Base-by-base conservation (phyloP, 2,888 invertebrate species). In the Conistra vaccinii region DNA sequence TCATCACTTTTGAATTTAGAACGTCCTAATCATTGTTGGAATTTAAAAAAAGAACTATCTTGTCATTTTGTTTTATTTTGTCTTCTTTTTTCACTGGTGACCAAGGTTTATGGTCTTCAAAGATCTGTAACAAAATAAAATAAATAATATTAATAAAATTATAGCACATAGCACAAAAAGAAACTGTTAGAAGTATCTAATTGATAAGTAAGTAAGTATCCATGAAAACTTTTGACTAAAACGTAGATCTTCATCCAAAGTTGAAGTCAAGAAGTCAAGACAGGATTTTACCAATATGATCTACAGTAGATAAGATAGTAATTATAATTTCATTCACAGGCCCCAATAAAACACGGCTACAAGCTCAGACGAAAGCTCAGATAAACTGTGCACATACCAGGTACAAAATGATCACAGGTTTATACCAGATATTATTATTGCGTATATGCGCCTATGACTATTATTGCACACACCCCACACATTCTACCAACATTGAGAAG, bases 21-120 rank as follows among this genome's bases (percentile, higher is more conserved):
- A 88, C 87, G 87, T 88, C 72, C 88, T 87, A 76, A 69, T 55
- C 88, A 87, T 87, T 76, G 66, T 87, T 80, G 65, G 55, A 60
- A n/a, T n/a, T n/a, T n/a, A n/a, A n/a, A n/a, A n/a, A n/a, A n/a
- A n/a, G n/a, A n/a, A n/a, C 39, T 72, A 80, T 66, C 57, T 39
- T 29, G 60, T 55, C 87, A 85, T 86, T 74, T 70, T 65, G 63
- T 51, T 73, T 74, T 72, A 45, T 42, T 61, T 72, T 51, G n/a
- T 51, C 9, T 74, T 76, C 9, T 48, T 48, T 70, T 71, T 51
- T 70, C 60, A 48, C 35, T 60, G 61, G 23, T 32, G 29, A n/a
- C 45, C 42, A 60, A 51, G 67, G 12, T 55, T 57, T 55, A 62
- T 67, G 65, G 63, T 48, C 23, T 48, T 9, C 7, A 23, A 48